phyloP scores from a whole-genome alignment of 2,888 invertebrate genomes.

The Rotaria sp. region DNA sequence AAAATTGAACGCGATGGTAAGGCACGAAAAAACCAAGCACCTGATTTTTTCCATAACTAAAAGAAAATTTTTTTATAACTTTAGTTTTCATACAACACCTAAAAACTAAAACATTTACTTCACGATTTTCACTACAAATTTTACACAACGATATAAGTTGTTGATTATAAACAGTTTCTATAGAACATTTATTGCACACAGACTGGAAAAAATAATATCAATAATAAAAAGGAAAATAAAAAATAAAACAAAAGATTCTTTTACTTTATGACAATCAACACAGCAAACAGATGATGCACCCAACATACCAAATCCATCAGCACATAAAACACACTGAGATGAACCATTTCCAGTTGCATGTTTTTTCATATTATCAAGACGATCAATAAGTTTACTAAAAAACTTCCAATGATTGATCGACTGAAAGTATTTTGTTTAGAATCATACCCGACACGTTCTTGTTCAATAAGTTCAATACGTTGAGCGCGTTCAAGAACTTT shows the following conservation, averaged over 20 bases:
- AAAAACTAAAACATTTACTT: not conserved
- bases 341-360: conserved; percentile 29
- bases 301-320: conserved; percentile 36
- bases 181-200: conserved; percentile 39
- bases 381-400: conserved; percentile 31
- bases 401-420: not conserved
- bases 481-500: conserved; percentile 39
- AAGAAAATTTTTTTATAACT: not conserved
- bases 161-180: conserved; percentile 38
- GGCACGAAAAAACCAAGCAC: conserved; percentile 38
- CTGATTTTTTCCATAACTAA: conserved; percentile 40
- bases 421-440: not conserved
- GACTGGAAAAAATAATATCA: not conserved
- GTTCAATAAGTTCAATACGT: conserved; percentile 33
- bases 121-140: conserved; percentile 41
- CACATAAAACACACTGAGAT: conserved; percentile 36
- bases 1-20: not conserved
- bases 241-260: too few species aligned
- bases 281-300: conserved; percentile 34
- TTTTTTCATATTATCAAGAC: conserved; percentile 40
- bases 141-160: conserved; percentile 35
- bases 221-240: not conserved
- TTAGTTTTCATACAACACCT: too few species aligned
- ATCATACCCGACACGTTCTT: conserved; percentile 37
- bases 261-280: conserved; percentile 33